Percentiles rank a stretch among this genome's conserved stretches.
These are phyloP conservation scores for Cebus imitator DNA, from an alignment of 2,113 vertebrate genomes.

Conservation along the genomic window DNA sequence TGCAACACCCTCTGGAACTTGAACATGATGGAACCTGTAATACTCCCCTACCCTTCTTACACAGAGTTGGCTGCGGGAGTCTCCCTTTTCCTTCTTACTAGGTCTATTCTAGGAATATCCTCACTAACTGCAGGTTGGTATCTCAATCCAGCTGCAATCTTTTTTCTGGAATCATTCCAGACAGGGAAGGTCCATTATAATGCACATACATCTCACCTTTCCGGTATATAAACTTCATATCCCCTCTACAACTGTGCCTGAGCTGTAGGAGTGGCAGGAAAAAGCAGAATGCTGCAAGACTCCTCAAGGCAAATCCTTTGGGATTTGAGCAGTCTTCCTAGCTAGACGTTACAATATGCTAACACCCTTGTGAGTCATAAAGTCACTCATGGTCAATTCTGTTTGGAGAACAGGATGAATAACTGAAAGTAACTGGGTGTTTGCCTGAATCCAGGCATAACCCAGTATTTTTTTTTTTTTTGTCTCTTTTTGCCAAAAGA, in stretches of 20 bases:
- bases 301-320: constrained; percentile 61
- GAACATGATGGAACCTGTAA: neutral
- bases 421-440: constrained; percentile 75
- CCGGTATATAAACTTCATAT: neutral
- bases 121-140: neutral
- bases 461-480: constrained; percentile 72
- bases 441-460: constrained; percentile 69
- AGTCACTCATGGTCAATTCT: constrained; percentile 77
- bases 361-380: constrained; percentile 79
- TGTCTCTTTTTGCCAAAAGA: constrained; percentile 72
- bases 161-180: constrained; percentile 18
- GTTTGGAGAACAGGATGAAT: constrained; percentile 77
- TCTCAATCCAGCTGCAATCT: constrained; percentile 10
- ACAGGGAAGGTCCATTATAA: neutral
- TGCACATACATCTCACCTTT: neutral
- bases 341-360: constrained; percentile 79
- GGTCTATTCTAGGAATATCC: neutral
- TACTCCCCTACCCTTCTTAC: rapidly evolving
- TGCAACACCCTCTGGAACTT: neutral
- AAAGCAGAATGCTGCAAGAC: constrained; percentile 60
- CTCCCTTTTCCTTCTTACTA: neutral
- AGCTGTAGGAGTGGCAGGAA: constrained; percentile 31
- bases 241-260: neutral
- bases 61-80: neutral
- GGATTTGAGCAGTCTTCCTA: constrained; percentile 76